phyloP scores from a whole-genome alignment of 2,888 invertebrate species.

The Micropterix aruncella region DNA sequence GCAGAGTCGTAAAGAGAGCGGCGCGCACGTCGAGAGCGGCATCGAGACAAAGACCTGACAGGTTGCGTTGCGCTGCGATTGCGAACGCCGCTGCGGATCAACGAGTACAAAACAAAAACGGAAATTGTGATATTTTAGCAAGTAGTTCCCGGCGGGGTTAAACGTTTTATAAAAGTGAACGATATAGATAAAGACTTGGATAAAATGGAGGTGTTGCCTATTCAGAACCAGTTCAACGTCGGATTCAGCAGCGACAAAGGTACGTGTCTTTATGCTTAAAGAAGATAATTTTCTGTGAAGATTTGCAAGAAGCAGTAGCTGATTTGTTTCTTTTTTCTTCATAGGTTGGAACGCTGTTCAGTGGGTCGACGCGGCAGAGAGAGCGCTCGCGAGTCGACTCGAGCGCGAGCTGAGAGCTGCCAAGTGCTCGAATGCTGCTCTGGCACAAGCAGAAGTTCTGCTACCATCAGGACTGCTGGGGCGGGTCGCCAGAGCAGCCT shows the following conservation, averaged over 20 bases:
- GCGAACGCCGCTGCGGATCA: not conserved
- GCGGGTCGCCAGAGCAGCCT: slow-evolving; percentile 64
- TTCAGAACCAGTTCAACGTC: slow-evolving; percentile 60
- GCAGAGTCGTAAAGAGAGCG: slow-evolving; percentile 15
- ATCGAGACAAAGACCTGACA: slow-evolving; percentile 33
- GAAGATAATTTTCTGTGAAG: slow-evolving; percentile 1
- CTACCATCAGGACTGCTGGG: slow-evolving; percentile 72
- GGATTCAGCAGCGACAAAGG: slow-evolving; percentile 66
- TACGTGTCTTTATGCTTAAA: slow-evolving; percentile 24
- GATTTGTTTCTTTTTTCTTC: no score
- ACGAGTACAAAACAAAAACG: slow-evolving; percentile 33
- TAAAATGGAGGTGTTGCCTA: slow-evolving; percentile 69
- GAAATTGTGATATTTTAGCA: slow-evolving; percentile 41
- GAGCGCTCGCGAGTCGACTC: slow-evolving; percentile 58
- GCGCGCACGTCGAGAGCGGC: slow-evolving; percentile 28
- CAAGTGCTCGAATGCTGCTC: slow-evolving; percentile 61
- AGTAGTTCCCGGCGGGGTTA: slow-evolving; percentile 31
- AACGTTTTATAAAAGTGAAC: slow-evolving; percentile 36
- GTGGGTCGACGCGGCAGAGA: slow-evolving; percentile 39
- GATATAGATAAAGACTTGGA: slow-evolving; percentile 41
- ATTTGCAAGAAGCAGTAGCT: not conserved
- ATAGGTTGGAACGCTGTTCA: slow-evolving; percentile 32
- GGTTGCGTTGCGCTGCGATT: slow-evolving; percentile 24
- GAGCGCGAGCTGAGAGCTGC: slow-evolving; percentile 70
- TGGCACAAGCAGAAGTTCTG: slow-evolving; percentile 74